Conservation (phyloP, 35 echinoderm and acorn worm species). For the Acanthaster planci region DNA sequence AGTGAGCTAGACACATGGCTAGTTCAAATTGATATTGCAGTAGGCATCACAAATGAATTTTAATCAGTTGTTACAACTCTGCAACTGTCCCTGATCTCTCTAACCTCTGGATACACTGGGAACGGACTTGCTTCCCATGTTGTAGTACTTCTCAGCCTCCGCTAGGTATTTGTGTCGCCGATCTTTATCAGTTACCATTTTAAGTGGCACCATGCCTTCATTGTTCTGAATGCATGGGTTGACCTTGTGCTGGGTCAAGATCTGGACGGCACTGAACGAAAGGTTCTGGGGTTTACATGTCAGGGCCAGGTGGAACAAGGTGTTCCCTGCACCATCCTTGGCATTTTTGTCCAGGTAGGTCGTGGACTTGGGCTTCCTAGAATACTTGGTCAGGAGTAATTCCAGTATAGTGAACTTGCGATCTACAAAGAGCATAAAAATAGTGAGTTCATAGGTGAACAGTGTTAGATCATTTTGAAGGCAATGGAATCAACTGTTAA, state of each 20-base stretch:
- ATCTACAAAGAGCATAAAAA: slow-evolving; percentile 40
- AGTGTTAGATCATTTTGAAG: no score
- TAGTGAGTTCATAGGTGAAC: not conserved
- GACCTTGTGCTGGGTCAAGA: slow-evolving; percentile 40
- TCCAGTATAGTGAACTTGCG: slow-evolving; percentile 43
- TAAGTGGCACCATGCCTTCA: slow-evolving; percentile 44
- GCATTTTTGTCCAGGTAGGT: slow-evolving; percentile 32
- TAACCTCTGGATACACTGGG: no score
- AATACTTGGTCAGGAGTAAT: slow-evolving; percentile 36
- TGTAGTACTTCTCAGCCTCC: slow-evolving; percentile 43
- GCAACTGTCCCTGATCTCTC: no score
- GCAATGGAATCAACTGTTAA: not conserved
- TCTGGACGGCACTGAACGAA: slow-evolving; percentile 31
- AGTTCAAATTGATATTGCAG: no score
- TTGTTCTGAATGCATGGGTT: slow-evolving; percentile 48
- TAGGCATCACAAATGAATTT: no score
- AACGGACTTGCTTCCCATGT: not conserved
- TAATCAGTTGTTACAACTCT: no score
- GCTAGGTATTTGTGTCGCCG: slow-evolving; percentile 37
- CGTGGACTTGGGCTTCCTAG: not conserved
- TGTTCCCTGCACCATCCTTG: slow-evolving; percentile 17
- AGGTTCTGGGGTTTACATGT: slow-evolving; percentile 17
- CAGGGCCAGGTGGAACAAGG: slow-evolving; percentile 54
- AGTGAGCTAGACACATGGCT: no score
- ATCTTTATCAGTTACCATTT: slow-evolving; percentile 37